These are phyloP conservation scores for Phrynocephalus guinanensis DNA, from an alignment of 2,797 vertebrate genomes.

Conservation along the genomic window DNA sequence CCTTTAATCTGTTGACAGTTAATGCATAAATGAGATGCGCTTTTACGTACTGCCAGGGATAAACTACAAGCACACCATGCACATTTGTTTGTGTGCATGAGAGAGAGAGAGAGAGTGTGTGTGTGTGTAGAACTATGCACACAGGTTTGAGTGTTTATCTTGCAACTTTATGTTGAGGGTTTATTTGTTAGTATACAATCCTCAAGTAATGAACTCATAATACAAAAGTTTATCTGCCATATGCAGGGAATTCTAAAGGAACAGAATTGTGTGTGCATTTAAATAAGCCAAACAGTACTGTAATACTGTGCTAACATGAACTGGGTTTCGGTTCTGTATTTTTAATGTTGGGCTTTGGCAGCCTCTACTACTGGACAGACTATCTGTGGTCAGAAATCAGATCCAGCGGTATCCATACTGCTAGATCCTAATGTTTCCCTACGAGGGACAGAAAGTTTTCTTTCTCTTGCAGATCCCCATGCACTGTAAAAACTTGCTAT, in stretches of 20 bases:
- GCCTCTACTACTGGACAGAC: no score
- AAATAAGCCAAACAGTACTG: slow-evolving; percentile 22
- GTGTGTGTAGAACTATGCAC: no score
- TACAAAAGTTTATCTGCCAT: slow-evolving; percentile 15
- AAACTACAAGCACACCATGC: slow-evolving; percentile 46
- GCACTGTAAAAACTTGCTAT: no score
- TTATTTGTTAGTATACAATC: slow-evolving; percentile 18
- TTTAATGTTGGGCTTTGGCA: no score
- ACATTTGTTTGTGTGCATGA: background rate
- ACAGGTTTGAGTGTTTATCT: background rate
- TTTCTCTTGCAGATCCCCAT: no score
- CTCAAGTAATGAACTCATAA: slow-evolving; percentile 24
- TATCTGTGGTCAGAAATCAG: no score
- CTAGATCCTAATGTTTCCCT: no score
- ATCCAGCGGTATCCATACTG: no score
- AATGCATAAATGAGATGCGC: slow-evolving; percentile 50
- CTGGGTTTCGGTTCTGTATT: no score
- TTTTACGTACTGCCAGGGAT: slow-evolving; percentile 45
- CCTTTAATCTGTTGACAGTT: slow-evolving; percentile 23
- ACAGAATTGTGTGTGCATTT: background rate
- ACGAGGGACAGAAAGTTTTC: no score
- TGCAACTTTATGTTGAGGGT: background rate
- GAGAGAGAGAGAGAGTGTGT: no score
- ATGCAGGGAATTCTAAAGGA: slow-evolving; percentile 42
- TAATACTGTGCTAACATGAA: no score